These are phyloP conservation scores for Onychorhynchus coronatus DNA, from an alignment of 2,113 vertebrate genomes.

Conservation along the genomic window DNA sequence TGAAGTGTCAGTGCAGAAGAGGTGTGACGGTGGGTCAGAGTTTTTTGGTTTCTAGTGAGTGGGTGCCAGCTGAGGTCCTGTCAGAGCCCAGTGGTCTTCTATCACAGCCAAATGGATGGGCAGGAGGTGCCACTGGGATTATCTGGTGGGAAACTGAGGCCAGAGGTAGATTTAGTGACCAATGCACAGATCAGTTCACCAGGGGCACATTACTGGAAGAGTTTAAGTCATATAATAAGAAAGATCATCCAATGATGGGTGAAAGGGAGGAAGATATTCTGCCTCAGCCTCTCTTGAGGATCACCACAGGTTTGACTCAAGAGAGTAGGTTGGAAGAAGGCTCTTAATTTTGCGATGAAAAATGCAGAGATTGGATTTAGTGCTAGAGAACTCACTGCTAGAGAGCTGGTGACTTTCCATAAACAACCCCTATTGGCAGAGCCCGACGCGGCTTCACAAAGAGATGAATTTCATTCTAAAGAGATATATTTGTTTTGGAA, in stretches of 20 bases:
- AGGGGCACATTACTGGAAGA: neutral
- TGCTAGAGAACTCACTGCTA: neutral
- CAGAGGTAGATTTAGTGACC: neutral
- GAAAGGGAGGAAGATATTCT: neutral
- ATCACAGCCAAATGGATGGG: neutral
- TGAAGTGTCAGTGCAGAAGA: neutral
- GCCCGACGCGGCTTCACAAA: neutral
- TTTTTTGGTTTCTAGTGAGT: neutral
- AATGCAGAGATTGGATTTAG: neutral
- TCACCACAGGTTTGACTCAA: neutral
- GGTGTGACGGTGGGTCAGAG: neutral
- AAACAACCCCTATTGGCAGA: neutral
- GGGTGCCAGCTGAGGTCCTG: neutral
- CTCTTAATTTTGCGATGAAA: neutral
- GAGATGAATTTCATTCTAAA: neutral
- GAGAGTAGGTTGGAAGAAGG: neutral
- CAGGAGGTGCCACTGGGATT: neutral
- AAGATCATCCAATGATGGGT: neutral
- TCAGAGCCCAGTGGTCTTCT: neutral
- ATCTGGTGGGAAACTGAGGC: neutral
- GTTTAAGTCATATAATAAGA: neutral
- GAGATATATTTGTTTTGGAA: slow-evolving; percentile 26
- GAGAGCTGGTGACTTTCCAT: neutral
- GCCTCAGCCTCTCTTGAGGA: neutral
- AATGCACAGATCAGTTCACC: neutral